phyloP scores from a whole-genome alignment of 2,888 invertebrate genomes.

The Neoascia interrupta region DNA sequence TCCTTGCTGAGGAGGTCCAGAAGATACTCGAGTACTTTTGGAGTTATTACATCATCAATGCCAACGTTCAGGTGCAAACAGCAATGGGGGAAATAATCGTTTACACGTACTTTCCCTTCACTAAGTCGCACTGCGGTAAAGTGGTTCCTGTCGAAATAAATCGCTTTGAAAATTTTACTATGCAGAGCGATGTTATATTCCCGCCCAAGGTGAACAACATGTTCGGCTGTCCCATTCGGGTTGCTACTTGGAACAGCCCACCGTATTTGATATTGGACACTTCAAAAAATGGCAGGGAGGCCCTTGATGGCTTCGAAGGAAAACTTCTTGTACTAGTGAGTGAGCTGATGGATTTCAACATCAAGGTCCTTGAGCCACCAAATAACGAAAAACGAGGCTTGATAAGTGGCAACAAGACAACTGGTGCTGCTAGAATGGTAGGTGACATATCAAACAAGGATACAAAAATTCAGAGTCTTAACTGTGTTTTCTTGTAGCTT shows the following conservation, averaged over 20 bases:
- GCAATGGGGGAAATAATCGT: conserved; percentile 72
- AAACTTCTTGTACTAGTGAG: conserved; percentile 68
- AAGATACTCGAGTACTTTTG: not conserved
- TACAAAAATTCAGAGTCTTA: not conserved
- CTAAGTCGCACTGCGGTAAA: conserved; percentile 62
- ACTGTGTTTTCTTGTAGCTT: not conserved
- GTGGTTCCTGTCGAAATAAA: conserved; percentile 70
- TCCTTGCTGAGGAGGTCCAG: too few species aligned
- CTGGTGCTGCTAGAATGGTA: conserved; percentile 28
- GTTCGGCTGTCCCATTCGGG: conserved; percentile 71
- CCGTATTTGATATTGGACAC: conserved; percentile 67
- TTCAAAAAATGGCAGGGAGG: conserved; percentile 9
- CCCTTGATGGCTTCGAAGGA: conserved; percentile 70
- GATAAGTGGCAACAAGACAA: conserved; percentile 5
- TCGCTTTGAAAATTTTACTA: conserved; percentile 64
- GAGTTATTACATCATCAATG: not conserved
- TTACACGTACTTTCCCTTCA: conserved; percentile 75
- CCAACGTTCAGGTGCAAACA: not conserved
- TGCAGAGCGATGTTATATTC: conserved; percentile 71
- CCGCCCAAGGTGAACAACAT: conserved; percentile 73
- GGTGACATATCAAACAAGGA: not conserved
- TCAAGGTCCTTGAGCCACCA: conserved; percentile 47
- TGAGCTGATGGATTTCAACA: conserved; percentile 71
- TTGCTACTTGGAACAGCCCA: conserved; percentile 65
- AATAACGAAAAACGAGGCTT: conserved; percentile 24